Evolutionary conservation across 1,140 invertebrate species (phyloP).

Genomic region (Tribolium castaneum): DNA sequence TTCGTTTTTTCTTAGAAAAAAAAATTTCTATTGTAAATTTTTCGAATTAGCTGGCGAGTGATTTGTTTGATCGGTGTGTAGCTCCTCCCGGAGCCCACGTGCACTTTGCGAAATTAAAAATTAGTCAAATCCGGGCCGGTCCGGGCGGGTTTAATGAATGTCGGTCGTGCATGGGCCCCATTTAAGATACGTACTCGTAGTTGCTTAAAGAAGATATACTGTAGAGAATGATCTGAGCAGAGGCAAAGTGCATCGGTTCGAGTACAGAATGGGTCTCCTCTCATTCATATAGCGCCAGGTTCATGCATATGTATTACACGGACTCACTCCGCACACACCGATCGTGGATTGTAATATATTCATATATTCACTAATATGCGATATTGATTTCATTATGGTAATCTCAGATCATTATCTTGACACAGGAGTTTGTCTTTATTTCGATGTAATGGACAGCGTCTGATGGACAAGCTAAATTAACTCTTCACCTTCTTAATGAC

Average conservation of each 20-base stretch:
- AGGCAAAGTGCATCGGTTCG: constrained; percentile 15
- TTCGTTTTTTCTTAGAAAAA: no score
- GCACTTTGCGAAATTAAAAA: constrained; percentile 11
- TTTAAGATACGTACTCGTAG: background rate
- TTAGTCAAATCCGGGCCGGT: constrained; percentile 21
- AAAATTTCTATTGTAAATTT: no score
- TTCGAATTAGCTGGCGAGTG: background rate
- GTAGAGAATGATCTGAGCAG: constrained; percentile 6
- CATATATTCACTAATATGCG: constrained; percentile 62
- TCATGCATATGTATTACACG: constrained; percentile 49
- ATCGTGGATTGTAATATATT: constrained; percentile 55
- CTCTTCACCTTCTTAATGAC: constrained; percentile 44
- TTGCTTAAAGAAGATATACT: constrained; percentile 28
- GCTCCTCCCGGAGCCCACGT: background rate
- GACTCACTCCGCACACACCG: constrained; percentile 29
- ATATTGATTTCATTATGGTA: constrained; percentile 63
- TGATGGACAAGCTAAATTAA: constrained; percentile 54
- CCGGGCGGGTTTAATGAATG: background rate
- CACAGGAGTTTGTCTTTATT: constrained; percentile 59
- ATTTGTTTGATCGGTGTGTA: background rate
- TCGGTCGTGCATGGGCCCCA: background rate
- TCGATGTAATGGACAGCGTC: constrained; percentile 38
- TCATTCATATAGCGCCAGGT: constrained; percentile 49
- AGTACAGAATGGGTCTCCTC: constrained; percentile 45
- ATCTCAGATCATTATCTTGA: constrained; percentile 61